Evolutionary conservation across 2,797 vertebrate genomes (phyloP), one percentile per base, ranked within the genome.

Genomic region (Mareca strepera): DNA sequence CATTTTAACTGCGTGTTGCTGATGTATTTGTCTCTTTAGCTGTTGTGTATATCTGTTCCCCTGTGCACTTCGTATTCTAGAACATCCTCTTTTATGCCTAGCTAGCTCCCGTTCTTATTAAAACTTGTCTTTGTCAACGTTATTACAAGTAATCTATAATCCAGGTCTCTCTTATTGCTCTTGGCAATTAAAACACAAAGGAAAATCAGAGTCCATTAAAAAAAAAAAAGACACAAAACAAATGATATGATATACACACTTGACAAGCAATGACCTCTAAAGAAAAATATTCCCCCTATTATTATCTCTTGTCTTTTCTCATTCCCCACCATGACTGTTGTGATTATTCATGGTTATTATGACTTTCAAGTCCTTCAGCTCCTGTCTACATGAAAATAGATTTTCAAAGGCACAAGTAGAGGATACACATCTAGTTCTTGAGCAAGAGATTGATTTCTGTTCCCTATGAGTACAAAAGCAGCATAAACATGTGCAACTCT

Each of bases 261-360:
- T 92, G 55, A 90, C 76, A 88, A 73, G 35, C 29, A 60, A 41
- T 60, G 33, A 33, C 28, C 41, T 81, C 33, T 72, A 23, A 91
- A 89, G 73, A 89, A 66, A 52, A 85, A 69, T 76, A 67, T 48
- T 72, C 29, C 15, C n/a, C 73, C 31, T 72, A 5, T 72, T 85
- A 18, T 39, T 88, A 75, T 91, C 59, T 83, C 33, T 78, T 75
- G 33, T 59, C 21, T 15, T 72, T 87, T 74, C 48, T 89, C 77
- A 67, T 86, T 93, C 16, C 4, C 12, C 5, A 26, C 52, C 29
- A 18, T 50, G 21, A 21, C 59, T 79, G n/a, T 78, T 83, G 62
- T 69, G 50, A 52, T 86, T 94, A 63, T 87, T 93, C 90, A 44
- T 79, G 26, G 73, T 43, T 92, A 39, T 87, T 92, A 33, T 44